Evolutionary conservation across 2,797 vertebrate genomes (phyloP).

Genomic region (Sorex maritimensis): DNA sequence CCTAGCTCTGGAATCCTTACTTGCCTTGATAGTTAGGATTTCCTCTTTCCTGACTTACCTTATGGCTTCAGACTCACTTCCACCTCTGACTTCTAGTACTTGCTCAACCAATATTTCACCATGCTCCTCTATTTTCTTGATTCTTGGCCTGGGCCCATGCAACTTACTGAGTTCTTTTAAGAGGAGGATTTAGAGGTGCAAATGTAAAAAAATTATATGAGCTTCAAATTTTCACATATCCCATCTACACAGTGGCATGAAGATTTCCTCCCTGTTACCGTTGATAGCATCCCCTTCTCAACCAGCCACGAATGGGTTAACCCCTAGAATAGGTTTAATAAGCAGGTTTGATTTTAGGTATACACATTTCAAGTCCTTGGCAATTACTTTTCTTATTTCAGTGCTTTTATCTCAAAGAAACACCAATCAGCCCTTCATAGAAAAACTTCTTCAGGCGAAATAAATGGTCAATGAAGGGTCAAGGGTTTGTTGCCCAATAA

Average conservation of each 20-base stretch:
- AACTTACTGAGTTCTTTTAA: conserved; percentile 9
- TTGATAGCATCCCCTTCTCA: neutral
- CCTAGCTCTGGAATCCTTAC: conserved; percentile 77
- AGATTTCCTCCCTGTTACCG: neutral
- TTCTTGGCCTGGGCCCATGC: neutral
- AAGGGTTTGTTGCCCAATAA: neutral
- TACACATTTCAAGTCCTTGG: conserved; percentile 9
- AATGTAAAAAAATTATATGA: conserved; percentile 12
- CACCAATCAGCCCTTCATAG: neutral
- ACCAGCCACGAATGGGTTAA: conserved; percentile 32
- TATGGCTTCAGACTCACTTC: conserved; percentile 40
- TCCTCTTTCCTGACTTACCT: conserved; percentile 19
- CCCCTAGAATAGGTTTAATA: conserved; percentile 54
- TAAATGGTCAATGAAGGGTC: neutral
- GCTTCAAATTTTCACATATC: neutral
- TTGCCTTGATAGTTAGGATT: conserved; percentile 60
- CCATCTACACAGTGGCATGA: conserved; percentile 6
- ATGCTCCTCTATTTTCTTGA: conserved; percentile 5
- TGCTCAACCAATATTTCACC: neutral
- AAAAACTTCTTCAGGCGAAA: neutral
- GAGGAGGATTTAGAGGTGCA: conserved; percentile 23
- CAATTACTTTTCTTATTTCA: neutral
- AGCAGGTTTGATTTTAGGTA: conserved; percentile 22
- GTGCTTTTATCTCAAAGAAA: conserved; percentile 40
- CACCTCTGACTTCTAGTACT: conserved; percentile 40